These are phyloP conservation scores for Thecocarcelia acutangulata DNA, from an alignment of 2,888 invertebrate genomes.

Conservation along the genomic window DNA sequence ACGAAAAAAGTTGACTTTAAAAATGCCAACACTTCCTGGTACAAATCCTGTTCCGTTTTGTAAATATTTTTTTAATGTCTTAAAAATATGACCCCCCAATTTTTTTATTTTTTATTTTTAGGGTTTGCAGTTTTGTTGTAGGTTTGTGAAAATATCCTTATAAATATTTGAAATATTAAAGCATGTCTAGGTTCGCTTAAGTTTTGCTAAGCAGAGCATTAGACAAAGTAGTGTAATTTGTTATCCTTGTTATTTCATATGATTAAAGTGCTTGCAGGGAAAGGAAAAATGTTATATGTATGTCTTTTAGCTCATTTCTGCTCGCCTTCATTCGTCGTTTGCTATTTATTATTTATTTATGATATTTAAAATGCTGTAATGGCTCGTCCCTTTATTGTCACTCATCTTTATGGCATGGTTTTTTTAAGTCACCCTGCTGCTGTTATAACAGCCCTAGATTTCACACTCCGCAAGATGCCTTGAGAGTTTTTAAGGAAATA, in stretches of 20 bases:
- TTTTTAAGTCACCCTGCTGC: not conserved
- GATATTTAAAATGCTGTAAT: conserved; percentile 56
- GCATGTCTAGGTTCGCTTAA: not conserved
- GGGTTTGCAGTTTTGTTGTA: too few relatives aligned
- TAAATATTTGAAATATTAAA: too few relatives aligned
- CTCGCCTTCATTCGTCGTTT: conserved; percentile 52
- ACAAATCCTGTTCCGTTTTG: conserved; percentile 17
- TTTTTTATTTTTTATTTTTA: too few relatives aligned
- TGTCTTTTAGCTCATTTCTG: not conserved
- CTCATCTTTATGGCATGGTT: not conserved
- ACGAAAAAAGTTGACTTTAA: not conserved
- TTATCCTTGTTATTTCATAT: conserved; percentile 26
- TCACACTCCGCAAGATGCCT: conserved; percentile 15
- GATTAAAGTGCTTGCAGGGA: not conserved
- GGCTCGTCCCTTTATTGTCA: conserved; percentile 31
- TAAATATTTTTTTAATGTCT: not conserved
- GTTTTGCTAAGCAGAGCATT: conserved; percentile 24
- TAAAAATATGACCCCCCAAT: too few relatives aligned
- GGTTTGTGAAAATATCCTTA: too few relatives aligned
- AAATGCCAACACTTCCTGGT: conserved; percentile 28
- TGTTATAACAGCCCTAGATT: not conserved
- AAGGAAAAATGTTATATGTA: not conserved
- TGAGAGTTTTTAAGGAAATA: not conserved
- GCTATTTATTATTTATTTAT: conserved; percentile 64
- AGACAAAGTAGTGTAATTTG: conserved; percentile 22